Base-by-base conservation (phyloP, 2,888 invertebrate species). In the Dichetophora obliterata region DNA sequence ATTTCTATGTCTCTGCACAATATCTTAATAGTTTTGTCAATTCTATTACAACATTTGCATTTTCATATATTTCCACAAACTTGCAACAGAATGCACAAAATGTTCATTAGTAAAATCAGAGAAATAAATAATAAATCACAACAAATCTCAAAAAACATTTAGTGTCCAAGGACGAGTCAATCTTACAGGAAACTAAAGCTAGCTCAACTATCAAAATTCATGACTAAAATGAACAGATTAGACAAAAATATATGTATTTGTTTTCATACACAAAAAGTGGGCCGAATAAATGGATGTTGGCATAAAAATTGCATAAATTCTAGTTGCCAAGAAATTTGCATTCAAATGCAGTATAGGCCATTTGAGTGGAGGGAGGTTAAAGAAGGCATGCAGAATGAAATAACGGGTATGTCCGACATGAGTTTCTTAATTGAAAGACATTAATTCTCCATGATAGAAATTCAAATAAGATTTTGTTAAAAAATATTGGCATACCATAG, bases 251-350 rank as follows among this genome's bases (percentile, higher is more conserved):
- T 43, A 43, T 43, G 43, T 31, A 3, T 31, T 14, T 14, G 43
- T 43, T 6, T 43, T 11, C 43, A 24, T 19, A 5, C 65, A 37
- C 19, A 37, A n/a, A 22, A 19, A 52, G 14, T 24, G 14, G 8
- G 34, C n/a, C 31, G 34, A 34, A 52, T 27, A n/a, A n/a, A 52
- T 52, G 24, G 24, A 52, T 59, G 48, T 37, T 72, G 59, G 27
- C 72, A 72, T 72, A 43, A 59, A 43, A 59, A 59, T 72, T 59
- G 72, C 72, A 72, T 59, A 61, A 72, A 72, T 72, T 72, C 43
- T 2, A 72, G 37, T 72, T 59, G 8, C 48, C 11, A 34, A 66
- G 50, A 59, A 54, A 24, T 43, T 61, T n/a, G 16, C n/a, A 27
- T 65, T 43, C 19, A 63, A 37, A 43, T 65, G 65, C 34, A 37